Conservation (phyloP, 1,140 invertebrate genomes). For the Drosophila repletoides region DNA sequence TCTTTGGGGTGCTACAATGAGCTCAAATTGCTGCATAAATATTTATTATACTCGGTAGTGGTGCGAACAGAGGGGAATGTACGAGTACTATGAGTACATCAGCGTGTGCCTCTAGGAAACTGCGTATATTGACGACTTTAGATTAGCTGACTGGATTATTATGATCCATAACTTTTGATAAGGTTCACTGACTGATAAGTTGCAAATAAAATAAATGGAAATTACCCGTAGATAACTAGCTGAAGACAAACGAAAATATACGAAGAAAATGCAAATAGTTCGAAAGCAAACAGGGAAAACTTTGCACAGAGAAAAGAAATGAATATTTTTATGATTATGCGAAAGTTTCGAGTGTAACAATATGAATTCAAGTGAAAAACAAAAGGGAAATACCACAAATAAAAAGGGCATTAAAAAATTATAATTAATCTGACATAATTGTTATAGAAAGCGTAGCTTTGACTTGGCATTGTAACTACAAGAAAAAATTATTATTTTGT, state of each 20-base stretch:
- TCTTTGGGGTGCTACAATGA: conserved; percentile 39
- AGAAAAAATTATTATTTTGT: too few relatives aligned
- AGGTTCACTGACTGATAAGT: neutral
- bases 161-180: conserved; percentile 17
- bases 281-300: conserved; percentile 2
- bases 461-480: too few relatives aligned
- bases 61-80: neutral
- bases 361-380: conserved; percentile 2
- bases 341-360: conserved; percentile 10
- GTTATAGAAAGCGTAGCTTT: too few relatives aligned
- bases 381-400: neutral
- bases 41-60: conserved; percentile 42
- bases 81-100: neutral
- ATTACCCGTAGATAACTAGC: too few relatives aligned
- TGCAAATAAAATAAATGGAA: neutral
- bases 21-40: conserved; percentile 63
- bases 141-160: conserved; percentile 19
- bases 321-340: conserved; percentile 5
- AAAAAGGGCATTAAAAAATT: neutral
- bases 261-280: conserved; percentile 8
- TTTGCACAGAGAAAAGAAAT: neutral
- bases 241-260: neutral
- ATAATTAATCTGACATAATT: too few relatives aligned
- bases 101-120: neutral
- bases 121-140: neutral